Conservation (phyloP, 2,113 vertebrate species). For the Halcyon malimbica region DNA sequence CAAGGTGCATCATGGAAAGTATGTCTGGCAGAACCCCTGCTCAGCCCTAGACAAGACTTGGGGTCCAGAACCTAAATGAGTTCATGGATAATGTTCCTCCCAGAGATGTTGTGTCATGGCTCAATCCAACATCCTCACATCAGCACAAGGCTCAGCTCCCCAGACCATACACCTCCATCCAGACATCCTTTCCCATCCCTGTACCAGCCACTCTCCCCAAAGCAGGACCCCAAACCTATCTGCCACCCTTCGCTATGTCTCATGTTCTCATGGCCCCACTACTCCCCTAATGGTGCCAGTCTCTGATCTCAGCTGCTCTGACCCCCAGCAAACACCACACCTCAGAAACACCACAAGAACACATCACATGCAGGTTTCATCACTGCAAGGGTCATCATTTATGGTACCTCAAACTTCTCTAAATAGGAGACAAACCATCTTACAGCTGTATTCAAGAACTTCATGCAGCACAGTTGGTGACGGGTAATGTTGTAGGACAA, state of each 20-base stretch:
- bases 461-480: neutral
- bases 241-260: neutral
- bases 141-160: neutral
- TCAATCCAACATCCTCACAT: neutral
- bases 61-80: neutral
- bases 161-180: fast-evolving
- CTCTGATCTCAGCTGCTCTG: neutral
- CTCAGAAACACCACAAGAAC: neutral
- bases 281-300: fast-evolving
- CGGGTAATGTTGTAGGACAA: neutral
- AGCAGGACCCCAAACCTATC: neutral
- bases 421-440: neutral
- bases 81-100: neutral
- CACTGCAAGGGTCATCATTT: fast-evolving
- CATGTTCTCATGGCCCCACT: neutral
- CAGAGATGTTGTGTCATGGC: neutral
- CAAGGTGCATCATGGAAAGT: neutral
- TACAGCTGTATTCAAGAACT: fast-evolving
- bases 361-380: neutral
- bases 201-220: neutral
- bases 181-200: neutral
- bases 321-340: neutral
- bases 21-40: neutral
- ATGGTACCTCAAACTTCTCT: neutral
- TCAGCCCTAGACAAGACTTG: neutral